Evolutionary conservation across 2,113 vertebrate species (phyloP).

Genomic region (Cichladusa arquata): DNA sequence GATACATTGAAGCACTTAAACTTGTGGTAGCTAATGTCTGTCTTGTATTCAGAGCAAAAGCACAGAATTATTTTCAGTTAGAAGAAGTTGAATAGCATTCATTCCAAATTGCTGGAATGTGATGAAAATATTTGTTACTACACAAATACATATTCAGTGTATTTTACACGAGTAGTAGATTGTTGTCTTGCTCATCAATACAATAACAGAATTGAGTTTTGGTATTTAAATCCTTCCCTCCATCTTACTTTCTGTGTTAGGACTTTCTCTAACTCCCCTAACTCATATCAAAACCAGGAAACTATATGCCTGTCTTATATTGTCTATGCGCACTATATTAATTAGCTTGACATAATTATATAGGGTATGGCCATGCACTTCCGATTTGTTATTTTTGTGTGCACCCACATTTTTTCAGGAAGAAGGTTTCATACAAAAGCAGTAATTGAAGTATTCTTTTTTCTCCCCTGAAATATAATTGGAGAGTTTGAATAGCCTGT

Average conservation of each 20-base stretch:
- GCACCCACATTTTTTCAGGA: background rate
- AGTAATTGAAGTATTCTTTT: background rate
- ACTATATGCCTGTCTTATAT: background rate
- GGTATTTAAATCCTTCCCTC: background rate
- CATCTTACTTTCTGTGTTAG: background rate
- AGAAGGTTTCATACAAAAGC: background rate
- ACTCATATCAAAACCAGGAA: rapidly evolving
- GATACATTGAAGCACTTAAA: background rate
- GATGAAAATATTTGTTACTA: background rate
- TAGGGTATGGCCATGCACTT: rapidly evolving
- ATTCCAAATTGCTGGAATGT: background rate
- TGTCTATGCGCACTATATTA: background rate
- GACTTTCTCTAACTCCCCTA: background rate
- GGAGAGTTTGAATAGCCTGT: background rate
- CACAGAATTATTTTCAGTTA: background rate
- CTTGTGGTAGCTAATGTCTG: background rate
- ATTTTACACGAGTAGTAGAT: background rate
- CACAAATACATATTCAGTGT: background rate
- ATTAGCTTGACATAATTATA: background rate
- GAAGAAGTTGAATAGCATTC: background rate
- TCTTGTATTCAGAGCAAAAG: background rate
- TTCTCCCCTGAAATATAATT: background rate
- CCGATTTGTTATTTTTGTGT: background rate
- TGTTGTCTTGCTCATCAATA: background rate
- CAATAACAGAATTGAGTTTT: background rate